phyloP scores from a whole-genome alignment of 2,888 invertebrate species.

The Autographa pulchrina region DNA sequence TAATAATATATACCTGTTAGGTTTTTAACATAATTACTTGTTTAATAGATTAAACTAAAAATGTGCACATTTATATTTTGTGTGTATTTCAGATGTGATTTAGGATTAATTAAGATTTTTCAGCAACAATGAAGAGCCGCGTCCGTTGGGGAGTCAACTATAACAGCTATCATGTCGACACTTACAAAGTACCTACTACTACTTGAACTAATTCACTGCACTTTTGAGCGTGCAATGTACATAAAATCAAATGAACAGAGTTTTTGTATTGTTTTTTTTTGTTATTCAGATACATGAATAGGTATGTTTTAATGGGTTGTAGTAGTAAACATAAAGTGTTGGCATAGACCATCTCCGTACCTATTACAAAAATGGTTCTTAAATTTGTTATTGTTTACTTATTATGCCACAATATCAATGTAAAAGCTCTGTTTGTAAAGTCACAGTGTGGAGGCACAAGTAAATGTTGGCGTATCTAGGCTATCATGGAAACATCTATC shows the following conservation, averaged over 20 bases:
- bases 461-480: slow-evolving; percentile 43
- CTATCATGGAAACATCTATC: background rate
- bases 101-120: slow-evolving; percentile 38
- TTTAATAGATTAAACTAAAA: background rate
- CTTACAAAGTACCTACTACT: slow-evolving; percentile 52
- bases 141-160: slow-evolving; percentile 57
- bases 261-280: slow-evolving; percentile 13
- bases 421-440: slow-evolving; percentile 20
- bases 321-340: too few species aligned
- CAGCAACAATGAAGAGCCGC: slow-evolving; percentile 64
- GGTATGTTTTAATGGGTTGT: too few species aligned
- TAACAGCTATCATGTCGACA: slow-evolving; percentile 50
- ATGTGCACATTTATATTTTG: background rate
- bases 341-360: too few species aligned
- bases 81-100: slow-evolving; percentile 62
- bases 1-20: too few species aligned
- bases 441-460: slow-evolving; percentile 50
- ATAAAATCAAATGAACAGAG: slow-evolving; percentile 14
- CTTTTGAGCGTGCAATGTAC: slow-evolving; percentile 45
- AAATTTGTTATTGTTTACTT: too few species aligned
- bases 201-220: slow-evolving; percentile 35
- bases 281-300: too few species aligned
- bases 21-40: too few species aligned
- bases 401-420: slow-evolving; percentile 19
- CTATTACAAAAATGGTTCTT: too few species aligned